These are phyloP conservation scores for Epinephelus awoara DNA, from an alignment of 2,797 vertebrate species.

Conservation along the genomic window DNA sequence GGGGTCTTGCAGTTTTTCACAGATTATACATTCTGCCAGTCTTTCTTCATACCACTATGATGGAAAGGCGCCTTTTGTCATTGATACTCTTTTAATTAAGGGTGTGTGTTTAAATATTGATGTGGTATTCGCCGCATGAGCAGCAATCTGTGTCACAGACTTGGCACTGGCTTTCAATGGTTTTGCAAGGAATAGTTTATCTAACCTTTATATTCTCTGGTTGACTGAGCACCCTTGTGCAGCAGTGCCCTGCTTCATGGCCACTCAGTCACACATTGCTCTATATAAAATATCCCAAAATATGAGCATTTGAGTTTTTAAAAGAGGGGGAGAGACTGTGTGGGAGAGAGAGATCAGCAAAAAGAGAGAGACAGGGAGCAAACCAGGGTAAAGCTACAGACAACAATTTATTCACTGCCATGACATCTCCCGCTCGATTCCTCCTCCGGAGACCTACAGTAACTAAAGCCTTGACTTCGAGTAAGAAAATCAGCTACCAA, in stretches of 20 bases:
- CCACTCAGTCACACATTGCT: constrained; percentile 31
- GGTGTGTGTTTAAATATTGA: constrained; percentile 29
- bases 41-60: background rate
- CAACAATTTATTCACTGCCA: constrained; percentile 45
- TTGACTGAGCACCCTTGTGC: constrained; percentile 23
- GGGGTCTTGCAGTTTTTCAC: background rate
- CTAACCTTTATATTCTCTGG: constrained; percentile 32
- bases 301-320: background rate
- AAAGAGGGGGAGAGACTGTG: background rate
- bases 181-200: constrained; percentile 28
- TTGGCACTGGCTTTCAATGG: background rate
- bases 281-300: constrained; percentile 7
- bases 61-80: background rate
- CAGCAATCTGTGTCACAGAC: background rate
- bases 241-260: constrained; percentile 19
- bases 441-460: constrained; percentile 24
- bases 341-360: background rate
- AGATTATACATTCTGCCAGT: background rate
- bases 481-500: constrained; percentile 24
- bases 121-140: background rate
- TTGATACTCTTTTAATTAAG: background rate
- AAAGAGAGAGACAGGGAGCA: background rate
- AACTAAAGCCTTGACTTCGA: constrained; percentile 32
- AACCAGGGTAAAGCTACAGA: constrained; percentile 35
- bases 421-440: constrained; percentile 45